These are phyloP conservation scores for Drosophila nigritarsus DNA, from an alignment of 2,888 invertebrate genomes.

Conservation along the genomic window DNA sequence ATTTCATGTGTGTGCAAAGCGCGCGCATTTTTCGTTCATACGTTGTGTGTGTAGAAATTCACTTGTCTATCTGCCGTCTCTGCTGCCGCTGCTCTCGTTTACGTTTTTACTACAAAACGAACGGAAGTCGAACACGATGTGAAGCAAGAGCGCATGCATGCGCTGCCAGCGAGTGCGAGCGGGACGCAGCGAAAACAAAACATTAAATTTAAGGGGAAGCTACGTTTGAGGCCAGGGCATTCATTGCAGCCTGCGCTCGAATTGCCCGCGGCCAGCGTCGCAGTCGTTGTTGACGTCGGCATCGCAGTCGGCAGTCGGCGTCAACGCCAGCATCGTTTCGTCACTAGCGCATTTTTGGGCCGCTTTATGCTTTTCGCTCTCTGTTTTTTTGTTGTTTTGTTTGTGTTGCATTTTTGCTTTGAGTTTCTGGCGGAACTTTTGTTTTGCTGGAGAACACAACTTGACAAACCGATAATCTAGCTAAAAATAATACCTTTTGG, in stretches of 20 bases:
- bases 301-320: conserved; percentile 1
- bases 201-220: conserved; percentile 71
- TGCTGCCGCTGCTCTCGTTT: conserved; percentile 45
- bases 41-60: conserved; percentile 50
- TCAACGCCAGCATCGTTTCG: conserved; percentile 48
- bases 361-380: conserved; percentile 11
- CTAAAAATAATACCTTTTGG: conserved; percentile 19
- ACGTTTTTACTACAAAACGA: conserved; percentile 62
- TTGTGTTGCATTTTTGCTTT: conserved; percentile 24
- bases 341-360: conserved; percentile 52
- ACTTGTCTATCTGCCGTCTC: conserved; percentile 48
- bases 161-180: conserved; percentile 45
- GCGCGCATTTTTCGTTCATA: conserved; percentile 61
- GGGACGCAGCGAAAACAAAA: conserved; percentile 77
- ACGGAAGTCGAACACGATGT: conserved; percentile 60
- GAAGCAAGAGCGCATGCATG: conserved; percentile 33
- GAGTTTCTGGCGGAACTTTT: conserved; percentile 29
- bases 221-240: conserved; percentile 41
- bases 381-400: conserved; percentile 10
- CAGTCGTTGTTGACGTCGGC: conserved; percentile 6
- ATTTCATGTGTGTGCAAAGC: conserved; percentile 47
- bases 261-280: conserved; percentile 22
- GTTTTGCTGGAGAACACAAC: conserved; percentile 9
- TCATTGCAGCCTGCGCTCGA: conserved; percentile 35
- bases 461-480: conserved; percentile 36